These are phyloP conservation scores for Vombatus ursinus DNA, from an alignment of 2,113 vertebrate species.

Conservation along the genomic window DNA sequence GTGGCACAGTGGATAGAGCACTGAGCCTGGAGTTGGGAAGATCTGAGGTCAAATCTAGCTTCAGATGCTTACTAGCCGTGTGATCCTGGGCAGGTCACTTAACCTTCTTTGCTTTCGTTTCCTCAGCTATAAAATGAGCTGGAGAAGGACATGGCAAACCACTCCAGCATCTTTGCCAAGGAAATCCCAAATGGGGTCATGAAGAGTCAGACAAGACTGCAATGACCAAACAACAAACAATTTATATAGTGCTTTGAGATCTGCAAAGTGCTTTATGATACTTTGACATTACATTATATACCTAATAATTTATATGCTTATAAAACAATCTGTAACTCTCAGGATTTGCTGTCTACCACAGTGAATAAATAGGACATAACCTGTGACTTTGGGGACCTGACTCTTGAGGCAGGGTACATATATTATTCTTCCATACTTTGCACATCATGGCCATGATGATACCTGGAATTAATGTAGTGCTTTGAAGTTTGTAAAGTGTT, in stretches of 20 bases:
- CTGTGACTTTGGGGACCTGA: conserved; percentile 43
- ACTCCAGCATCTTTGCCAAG: not conserved
- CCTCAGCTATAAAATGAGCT: not conserved
- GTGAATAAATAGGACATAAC: conserved; percentile 56
- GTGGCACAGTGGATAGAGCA: not conserved
- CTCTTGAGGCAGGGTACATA: conserved; percentile 39
- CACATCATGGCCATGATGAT: not conserved
- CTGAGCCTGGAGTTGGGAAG: not conserved
- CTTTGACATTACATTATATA: not conserved
- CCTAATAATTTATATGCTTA: conserved; percentile 40
- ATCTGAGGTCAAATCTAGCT: not conserved
- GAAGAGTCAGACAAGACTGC: not conserved
- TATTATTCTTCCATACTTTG: not conserved
- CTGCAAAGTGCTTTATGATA: not conserved
- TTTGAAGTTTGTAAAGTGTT: not conserved
- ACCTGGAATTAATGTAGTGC: not conserved
- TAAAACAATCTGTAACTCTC: conserved; percentile 61
- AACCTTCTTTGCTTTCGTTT: not conserved
- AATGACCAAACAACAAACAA: not conserved
- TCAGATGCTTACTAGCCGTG: too few relatives aligned
- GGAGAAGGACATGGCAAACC: not conserved
- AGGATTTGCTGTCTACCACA: conserved; percentile 53
- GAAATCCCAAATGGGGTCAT: not conserved
- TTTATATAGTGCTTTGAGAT: not conserved
- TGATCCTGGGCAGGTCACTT: not conserved